Evolutionary conservation across 2,113 vertebrate species (phyloP), one percentile per base, ranked within the genome.

Genomic region (Pachypanchax playfairii): DNA sequence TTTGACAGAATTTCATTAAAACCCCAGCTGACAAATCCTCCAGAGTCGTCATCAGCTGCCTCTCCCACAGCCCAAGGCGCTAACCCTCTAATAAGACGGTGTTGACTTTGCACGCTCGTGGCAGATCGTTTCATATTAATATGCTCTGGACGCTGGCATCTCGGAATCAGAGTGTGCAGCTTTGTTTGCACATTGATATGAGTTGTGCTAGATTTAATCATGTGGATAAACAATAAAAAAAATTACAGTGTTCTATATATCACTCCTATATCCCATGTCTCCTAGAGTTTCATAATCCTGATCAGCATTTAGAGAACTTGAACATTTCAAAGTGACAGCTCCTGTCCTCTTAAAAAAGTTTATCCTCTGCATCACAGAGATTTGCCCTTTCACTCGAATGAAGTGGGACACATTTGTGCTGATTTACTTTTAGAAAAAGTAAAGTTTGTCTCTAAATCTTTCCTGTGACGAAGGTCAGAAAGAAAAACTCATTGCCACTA

Each of bases 141-240:
- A 91, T 88, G 88, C 88, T 81, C 72, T 50, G 86, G 90, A 91
- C 86, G 78, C 65, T 50, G 53, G 77, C 73, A 75, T 70, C 84
- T 75, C 60, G 26, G 65, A 74, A 85, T 87, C 86, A 67, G 84
- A 86, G 86, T 85, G 88, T 78, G 78, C 85, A 74, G 72, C 74
- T 87, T 85, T 92, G 90, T 92, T 93, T 91, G 91, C 89, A 84
- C 89, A 80, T 83, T 46, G 78, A 91, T 91, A 91, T 93, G 89
- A 92, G 87, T 82, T 82, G 85, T 24, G 73, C 77, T 28, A 77
- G 85, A 93, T 93, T 93, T 91, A 91, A 93, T 93, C 92, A 93
- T 61, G 75, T 65, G 48, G 77, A 83, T 90, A 92, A 92, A 92
- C 89, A 93, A 86, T 63, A 65, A 75, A 59, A 68, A 63, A 68